Evolutionary conservation across 1,140 invertebrate genomes (phyloP).

Genomic region (Sinella curviseta): DNA sequence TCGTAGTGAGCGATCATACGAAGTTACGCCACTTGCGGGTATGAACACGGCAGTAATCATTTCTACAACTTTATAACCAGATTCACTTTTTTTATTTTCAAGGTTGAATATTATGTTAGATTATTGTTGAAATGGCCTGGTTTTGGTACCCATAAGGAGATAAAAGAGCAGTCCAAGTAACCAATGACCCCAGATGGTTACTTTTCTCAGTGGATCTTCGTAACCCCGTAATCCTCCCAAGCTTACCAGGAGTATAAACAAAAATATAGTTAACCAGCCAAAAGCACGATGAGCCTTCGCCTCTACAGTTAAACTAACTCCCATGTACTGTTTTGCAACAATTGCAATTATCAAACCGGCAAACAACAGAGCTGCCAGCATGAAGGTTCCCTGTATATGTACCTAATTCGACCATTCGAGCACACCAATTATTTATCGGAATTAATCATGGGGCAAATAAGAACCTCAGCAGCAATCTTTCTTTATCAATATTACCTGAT

Average conservation of each 20-base stretch:
- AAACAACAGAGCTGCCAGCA: neutral
- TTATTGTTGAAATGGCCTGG: neutral
- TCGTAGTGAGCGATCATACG: neutral
- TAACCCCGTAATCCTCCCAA: neutral
- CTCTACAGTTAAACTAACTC: neutral
- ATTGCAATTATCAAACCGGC: neutral
- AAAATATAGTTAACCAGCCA: neutral
- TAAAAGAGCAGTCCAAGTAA: neutral
- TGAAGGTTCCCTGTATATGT: neutral
- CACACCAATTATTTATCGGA: too few relatives aligned
- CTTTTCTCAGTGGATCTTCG: neutral
- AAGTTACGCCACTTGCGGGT: neutral
- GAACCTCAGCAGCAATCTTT: too few relatives aligned
- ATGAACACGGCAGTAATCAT: neutral
- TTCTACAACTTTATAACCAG: neutral
- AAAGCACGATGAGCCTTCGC: neutral
- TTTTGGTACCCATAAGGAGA: neutral
- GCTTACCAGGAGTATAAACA: neutral
- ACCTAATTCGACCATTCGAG: too few relatives aligned
- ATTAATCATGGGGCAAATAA: too few relatives aligned
- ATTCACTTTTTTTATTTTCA: too few relatives aligned
- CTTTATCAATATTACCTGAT: too few relatives aligned
- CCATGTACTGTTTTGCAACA: neutral
- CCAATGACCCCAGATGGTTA: neutral
- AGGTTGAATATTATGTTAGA: too few relatives aligned